phyloP scores from a whole-genome alignment of 2,888 invertebrate genomes.

The Oligia strigilis region DNA sequence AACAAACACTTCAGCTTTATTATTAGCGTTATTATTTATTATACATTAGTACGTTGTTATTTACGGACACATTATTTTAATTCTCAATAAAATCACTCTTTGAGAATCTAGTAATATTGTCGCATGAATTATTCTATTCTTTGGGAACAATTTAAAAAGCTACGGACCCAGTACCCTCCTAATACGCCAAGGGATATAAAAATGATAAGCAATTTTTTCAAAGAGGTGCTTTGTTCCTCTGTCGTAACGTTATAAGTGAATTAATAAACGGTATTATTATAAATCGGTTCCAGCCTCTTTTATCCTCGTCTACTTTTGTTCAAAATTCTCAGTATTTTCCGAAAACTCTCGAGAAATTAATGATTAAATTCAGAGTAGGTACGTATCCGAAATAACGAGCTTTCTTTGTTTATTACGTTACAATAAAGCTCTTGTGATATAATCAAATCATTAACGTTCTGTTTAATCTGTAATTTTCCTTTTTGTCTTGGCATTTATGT shows the following conservation, averaged over 20 bases:
- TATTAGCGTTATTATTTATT: no score
- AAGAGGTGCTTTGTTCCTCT: not conserved
- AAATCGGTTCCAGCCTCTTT: conserved; percentile 16
- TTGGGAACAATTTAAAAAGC: not conserved
- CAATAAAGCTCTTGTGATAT: conserved; percentile 8
- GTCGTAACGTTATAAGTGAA: not conserved
- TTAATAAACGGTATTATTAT: conserved; percentile 29
- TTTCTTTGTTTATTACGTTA: conserved; percentile 31
- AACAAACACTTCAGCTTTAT: no score
- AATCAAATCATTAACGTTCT: conserved; percentile 14
- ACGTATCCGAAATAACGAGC: conserved; percentile 17
- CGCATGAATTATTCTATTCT: not conserved
- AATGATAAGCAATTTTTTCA: not conserved
- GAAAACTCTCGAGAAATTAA: conserved; percentile 20
- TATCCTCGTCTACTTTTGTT: conserved; percentile 21
- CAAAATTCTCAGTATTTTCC: conserved; percentile 24
- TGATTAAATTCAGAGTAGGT: conserved; percentile 33
- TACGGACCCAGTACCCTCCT: not conserved
- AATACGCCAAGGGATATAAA: conserved; percentile 10
- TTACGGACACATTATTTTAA: no score
- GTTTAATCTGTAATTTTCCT: conserved; percentile 15
- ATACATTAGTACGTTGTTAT: no score
- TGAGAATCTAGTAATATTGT: no score
- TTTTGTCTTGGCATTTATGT: not conserved
- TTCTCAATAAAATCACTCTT: no score